A percentile compares a stretch with the other conserved stretches of the same genome.
Evolutionary conservation across 92 coral and sea anemone genomes (phyloP).

Genomic region (Zoanthus sansibaricus): DNA sequence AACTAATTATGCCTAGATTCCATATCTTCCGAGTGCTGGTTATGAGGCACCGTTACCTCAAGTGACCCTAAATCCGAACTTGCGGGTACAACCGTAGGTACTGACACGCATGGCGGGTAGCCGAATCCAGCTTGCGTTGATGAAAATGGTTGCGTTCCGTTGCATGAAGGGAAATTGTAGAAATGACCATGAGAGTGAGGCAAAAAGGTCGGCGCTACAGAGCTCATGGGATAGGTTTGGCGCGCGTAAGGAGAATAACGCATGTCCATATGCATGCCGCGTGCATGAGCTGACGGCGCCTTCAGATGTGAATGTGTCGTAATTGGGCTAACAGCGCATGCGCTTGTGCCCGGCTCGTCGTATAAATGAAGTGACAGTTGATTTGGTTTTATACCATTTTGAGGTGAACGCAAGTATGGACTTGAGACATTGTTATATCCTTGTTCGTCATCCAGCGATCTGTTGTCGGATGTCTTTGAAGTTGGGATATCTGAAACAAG

Average conservation of each 20-base stretch:
- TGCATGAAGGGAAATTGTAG: conserved; percentile 75
- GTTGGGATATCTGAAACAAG: conserved; percentile 5
- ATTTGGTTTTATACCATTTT: conserved; percentile 75
- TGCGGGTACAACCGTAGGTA: conserved; percentile 77
- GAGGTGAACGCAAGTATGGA: conserved; percentile 62
- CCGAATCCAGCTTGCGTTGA: conserved; percentile 81
- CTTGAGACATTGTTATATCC: conserved; percentile 63
- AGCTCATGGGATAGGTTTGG: conserved; percentile 80
- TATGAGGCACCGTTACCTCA: conserved; percentile 58
- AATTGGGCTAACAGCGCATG: conserved; percentile 49
- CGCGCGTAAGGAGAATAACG: conserved; percentile 88
- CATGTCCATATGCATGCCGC: conserved; percentile 91
- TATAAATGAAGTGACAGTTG: conserved; percentile 59
- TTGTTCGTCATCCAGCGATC: conserved; percentile 46
- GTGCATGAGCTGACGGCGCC: conserved; percentile 65
- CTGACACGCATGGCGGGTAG: conserved; percentile 73
- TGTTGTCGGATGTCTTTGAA: conserved; percentile 10
- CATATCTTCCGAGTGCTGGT: conserved; percentile 32
- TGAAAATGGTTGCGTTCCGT: conserved; percentile 77
- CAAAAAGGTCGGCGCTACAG: conserved; percentile 74
- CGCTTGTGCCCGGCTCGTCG: conserved; percentile 58
- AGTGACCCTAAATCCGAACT: conserved; percentile 51
- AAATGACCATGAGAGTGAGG: conserved; percentile 80
- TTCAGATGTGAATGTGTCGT: conserved; percentile 71
- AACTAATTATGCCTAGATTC: conserved; percentile 35